Evolutionary conservation across 2,113 vertebrate genomes (phyloP).

Genomic region (Ciconia maguari): DNA sequence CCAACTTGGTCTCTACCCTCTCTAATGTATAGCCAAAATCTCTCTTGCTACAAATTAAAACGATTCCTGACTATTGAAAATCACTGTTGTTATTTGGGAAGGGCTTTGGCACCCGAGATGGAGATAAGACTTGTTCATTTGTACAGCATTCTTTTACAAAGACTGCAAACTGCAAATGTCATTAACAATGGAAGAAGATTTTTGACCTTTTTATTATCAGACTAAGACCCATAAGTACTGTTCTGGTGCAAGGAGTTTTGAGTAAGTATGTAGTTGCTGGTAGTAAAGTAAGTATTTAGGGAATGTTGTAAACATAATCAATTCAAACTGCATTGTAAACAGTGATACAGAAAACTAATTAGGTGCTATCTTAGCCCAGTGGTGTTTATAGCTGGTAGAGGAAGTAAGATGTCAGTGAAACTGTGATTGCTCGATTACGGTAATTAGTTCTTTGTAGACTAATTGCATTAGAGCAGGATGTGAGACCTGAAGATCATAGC

Average conservation of each 20-base stretch:
- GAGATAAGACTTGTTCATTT: neutral
- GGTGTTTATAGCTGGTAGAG: slow-evolving; percentile 81
- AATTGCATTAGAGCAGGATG: slow-evolving; percentile 82
- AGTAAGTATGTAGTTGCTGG: neutral
- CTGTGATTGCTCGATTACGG: slow-evolving; percentile 78
- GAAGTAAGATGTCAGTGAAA: slow-evolving; percentile 82
- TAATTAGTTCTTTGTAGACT: slow-evolving; percentile 81
- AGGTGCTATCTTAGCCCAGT: slow-evolving; percentile 68
- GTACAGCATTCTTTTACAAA: neutral
- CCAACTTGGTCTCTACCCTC: neutral
- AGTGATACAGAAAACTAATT: slow-evolving; percentile 70
- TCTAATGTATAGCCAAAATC: neutral
- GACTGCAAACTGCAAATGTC: neutral
- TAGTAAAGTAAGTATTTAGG: slow-evolving; percentile 54
- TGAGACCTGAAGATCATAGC: slow-evolving; percentile 72
- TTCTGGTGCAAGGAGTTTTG: neutral
- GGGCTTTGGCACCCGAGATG: neutral
- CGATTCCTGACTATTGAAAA: neutral
- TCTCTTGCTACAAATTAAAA: neutral
- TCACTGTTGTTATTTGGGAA: neutral
- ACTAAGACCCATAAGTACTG: neutral
- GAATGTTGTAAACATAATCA: slow-evolving; percentile 52
- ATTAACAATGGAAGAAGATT: neutral
- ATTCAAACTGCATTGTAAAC: slow-evolving; percentile 80
- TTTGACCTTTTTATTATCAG: neutral